These are phyloP conservation scores for Phengaris arion DNA, from an alignment of 2,888 invertebrate species.

Conservation along the genomic window DNA sequence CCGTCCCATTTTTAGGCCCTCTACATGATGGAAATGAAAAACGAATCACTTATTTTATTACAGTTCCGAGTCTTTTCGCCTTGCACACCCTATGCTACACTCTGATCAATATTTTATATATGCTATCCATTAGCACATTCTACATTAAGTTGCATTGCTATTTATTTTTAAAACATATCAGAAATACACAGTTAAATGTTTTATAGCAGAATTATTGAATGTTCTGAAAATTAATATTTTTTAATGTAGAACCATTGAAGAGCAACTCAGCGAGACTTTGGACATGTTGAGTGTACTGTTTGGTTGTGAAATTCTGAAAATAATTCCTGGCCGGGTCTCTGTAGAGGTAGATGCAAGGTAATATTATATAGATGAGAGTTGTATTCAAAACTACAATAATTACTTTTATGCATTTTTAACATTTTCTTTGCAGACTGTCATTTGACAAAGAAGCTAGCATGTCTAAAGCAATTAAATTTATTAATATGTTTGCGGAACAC, in stretches of 20 bases:
- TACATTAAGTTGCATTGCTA: not conserved
- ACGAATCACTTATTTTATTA: too few species aligned
- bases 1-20: too few species aligned
- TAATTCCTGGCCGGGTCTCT: slow-evolving; percentile 97
- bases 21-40: too few species aligned
- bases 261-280: slow-evolving; percentile 90
- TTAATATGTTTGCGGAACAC: slow-evolving; percentile 92
- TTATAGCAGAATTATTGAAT: not conserved
- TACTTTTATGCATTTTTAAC: slow-evolving; percentile 24
- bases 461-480: slow-evolving; percentile 91
- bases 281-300: slow-evolving; percentile 97
- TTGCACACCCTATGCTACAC: too few species aligned
- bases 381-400: not conserved
- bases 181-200: not conserved
- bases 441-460: slow-evolving; percentile 96
- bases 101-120: not conserved
- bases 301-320: slow-evolving; percentile 97
- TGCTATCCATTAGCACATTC: not conserved
- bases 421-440: slow-evolving; percentile 84
- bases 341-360: slow-evolving; percentile 97
- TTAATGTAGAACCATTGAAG: slow-evolving; percentile 79
- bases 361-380: not conserved
- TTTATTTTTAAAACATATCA: not conserved
- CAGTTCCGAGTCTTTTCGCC: too few species aligned
- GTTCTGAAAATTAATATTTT: slow-evolving; percentile 19